phyloP scores from a whole-genome alignment of 2,888 invertebrate species.

The Ormyrus labotus region DNA sequence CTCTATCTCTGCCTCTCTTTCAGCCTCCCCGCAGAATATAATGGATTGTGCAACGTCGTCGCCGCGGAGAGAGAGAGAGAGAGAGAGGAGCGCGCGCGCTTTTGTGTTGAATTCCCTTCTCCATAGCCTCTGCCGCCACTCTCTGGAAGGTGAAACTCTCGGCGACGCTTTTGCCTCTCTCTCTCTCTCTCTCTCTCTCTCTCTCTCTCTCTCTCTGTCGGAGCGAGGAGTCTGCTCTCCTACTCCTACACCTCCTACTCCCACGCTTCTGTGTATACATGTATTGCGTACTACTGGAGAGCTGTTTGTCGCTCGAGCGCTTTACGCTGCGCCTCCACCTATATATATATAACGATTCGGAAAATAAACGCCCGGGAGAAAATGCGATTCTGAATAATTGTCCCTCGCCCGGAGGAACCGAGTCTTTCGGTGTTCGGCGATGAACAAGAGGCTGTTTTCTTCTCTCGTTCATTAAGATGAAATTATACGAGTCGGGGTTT shows the following conservation, averaged over 20 bases:
- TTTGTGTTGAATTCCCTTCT: slow-evolving; percentile 42
- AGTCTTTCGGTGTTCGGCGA: no score
- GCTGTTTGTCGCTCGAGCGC: background rate
- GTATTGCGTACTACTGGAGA: no score
- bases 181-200: background rate
- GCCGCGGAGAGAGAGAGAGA: background rate
- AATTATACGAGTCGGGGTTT: no score
- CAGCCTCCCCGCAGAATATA: background rate
- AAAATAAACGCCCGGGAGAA: no score
- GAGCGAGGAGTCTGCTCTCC: background rate
- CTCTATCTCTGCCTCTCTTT: no score
- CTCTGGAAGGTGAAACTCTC: slow-evolving; percentile 19
- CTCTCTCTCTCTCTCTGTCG: background rate
- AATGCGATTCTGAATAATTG: no score
- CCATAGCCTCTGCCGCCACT: background rate
- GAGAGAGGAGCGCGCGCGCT: background rate
- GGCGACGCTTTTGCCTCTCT: background rate
- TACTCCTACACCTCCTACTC: background rate
- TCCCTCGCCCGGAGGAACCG: no score
- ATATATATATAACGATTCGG: no score
- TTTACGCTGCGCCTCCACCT: background rate
- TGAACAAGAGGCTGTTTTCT: no score
- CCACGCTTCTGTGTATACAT: no score
- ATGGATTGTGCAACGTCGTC: slow-evolving; percentile 27
- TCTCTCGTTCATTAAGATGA: no score